Conservation (phyloP, 2,888 invertebrate species). For the Clusia tigrina region DNA sequence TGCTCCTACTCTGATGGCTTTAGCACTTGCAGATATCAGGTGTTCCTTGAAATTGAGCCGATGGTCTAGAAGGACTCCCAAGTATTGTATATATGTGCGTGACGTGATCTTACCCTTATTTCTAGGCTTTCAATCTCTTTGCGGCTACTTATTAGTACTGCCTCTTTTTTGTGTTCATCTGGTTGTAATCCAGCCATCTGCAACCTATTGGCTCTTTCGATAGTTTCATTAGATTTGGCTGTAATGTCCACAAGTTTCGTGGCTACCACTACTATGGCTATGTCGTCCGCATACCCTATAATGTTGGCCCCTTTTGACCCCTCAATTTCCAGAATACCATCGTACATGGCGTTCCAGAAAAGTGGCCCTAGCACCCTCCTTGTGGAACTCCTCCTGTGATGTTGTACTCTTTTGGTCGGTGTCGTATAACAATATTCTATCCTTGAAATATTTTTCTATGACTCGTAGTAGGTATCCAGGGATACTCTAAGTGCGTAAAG, state of each 20-base stretch:
- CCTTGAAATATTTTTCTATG: neutral
- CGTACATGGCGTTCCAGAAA: no score
- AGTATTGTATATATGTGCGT: neutral
- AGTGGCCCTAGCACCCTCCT: no score
- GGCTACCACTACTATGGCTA: neutral
- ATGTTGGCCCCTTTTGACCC: neutral
- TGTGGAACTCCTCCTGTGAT: neutral
- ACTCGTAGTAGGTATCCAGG: neutral
- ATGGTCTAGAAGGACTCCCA: neutral
- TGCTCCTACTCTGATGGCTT: neutral
- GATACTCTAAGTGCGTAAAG: no score
- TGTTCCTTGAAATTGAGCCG: neutral
- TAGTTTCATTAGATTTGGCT: neutral
- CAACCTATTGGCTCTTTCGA: neutral
- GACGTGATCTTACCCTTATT: neutral
- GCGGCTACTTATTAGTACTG: neutral
- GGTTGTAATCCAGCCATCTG: neutral
- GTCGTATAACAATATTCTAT: neutral
- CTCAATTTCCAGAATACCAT: neutral
- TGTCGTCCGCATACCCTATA: conserved; percentile 7
- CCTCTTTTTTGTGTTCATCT: neutral
- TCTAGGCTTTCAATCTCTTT: neutral
- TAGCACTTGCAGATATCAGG: neutral
- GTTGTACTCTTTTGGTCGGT: neutral
- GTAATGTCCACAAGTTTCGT: neutral